Percentiles rank a stretch among this genome's conserved stretches.
Conservation (phyloP, 1,140 invertebrate genomes). For the Lerema accius region DNA sequence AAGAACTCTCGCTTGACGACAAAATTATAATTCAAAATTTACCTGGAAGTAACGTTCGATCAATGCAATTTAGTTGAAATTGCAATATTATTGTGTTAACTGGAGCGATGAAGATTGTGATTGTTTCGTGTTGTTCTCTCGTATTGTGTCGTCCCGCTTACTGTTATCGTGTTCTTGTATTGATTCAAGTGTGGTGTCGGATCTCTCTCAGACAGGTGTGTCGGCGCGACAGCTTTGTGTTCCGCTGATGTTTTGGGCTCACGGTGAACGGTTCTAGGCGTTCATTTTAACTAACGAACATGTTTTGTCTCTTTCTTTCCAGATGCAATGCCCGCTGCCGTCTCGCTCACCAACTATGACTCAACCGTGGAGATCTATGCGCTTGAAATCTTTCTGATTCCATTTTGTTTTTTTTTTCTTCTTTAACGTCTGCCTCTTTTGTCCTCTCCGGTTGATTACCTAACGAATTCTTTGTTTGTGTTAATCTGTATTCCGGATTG, state of each 20-base stretch:
- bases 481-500: conserved; percentile 19
- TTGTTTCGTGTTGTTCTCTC: conserved; percentile 42
- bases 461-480: conserved; percentile 31
- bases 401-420: conserved; percentile 23
- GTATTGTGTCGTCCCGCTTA: conserved; percentile 48
- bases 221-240: conserved; percentile 65
- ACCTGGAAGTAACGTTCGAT: no score
- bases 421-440: conserved; percentile 28
- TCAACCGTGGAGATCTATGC: conserved; percentile 29
- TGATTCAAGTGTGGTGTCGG: conserved; percentile 58
- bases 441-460: conserved; percentile 36
- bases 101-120: conserved; percentile 18
- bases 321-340: conserved; percentile 57
- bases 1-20: no score
- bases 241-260: conserved; percentile 51
- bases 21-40: no score
- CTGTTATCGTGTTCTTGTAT: conserved; percentile 52
- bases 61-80: neutral
- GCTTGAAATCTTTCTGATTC: conserved; percentile 17
- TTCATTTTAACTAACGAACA: conserved; percentile 57
- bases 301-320: conserved; percentile 76
- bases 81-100: neutral
- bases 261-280: conserved; percentile 58
- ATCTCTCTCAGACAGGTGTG: conserved; percentile 56
- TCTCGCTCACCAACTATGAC: conserved; percentile 47